Percentiles rank a stretch among this genome's conserved stretches.
phyloP scores from a whole-genome alignment of 2,888 invertebrate genomes.

The Dugesia japonica region DNA sequence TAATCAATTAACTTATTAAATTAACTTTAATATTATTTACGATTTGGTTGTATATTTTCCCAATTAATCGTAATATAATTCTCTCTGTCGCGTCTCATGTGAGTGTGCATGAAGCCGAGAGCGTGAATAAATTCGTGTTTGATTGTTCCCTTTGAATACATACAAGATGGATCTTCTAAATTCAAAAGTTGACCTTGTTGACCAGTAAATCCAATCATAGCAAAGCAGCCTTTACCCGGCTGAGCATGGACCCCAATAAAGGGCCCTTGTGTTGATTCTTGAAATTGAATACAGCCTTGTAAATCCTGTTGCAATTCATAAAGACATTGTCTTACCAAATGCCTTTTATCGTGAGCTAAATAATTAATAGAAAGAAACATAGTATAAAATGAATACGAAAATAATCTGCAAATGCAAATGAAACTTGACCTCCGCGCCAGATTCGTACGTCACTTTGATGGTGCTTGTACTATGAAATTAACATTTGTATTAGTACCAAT shows the following conservation, averaged over 20 bases:
- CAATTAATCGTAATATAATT: neutral
- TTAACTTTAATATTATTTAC: neutral
- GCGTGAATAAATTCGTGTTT: conserved; percentile 16
- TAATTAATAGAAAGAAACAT: neutral
- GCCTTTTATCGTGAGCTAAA: neutral
- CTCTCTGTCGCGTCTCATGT: neutral
- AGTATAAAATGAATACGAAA: neutral
- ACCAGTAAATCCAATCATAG: neutral
- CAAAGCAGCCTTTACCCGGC: neutral
- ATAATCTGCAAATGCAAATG: neutral
- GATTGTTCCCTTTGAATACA: conserved; percentile 8
- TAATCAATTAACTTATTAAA: too few species aligned
- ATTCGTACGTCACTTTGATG: too few species aligned
- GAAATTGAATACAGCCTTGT: neutral
- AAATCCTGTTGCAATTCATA: neutral
- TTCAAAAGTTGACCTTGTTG: neutral
- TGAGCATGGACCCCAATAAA: neutral
- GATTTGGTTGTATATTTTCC: neutral
- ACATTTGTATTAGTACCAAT: too few species aligned
- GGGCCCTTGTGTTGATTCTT: neutral
- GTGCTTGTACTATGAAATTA: too few species aligned
- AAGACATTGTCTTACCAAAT: neutral
- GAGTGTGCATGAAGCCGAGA: conserved; percentile 2
- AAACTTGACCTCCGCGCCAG: neutral
- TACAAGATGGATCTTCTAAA: neutral